Base-by-base conservation (phyloP, 1,140 invertebrate genomes). In the Monomorium pharaonis region DNA sequence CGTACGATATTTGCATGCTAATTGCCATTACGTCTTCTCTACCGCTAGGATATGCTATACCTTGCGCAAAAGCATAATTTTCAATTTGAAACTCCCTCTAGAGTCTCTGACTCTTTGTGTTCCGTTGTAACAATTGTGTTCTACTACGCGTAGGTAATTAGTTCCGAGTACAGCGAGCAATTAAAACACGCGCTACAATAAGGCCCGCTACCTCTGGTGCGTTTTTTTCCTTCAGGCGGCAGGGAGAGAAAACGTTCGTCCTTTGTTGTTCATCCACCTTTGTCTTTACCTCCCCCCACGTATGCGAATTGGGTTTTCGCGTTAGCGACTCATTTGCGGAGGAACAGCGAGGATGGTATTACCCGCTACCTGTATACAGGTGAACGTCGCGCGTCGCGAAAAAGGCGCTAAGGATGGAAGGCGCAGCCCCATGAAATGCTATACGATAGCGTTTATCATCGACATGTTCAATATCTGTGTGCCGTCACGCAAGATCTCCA, bases 201-300 rank as follows among this genome's bases (percentile, higher is more conserved):
- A 78, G 54, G 74, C n/a, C 56, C 44, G 30, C 47, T 56, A 30
- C 33, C 30, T 37, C n/a, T n/a, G n/a, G n/a, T n/a, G 2, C 33
- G 51, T 51, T 30, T 37, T 65, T 72, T 69, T 51, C n/a, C 33
- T 24, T 14, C 12, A 12, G 9, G 14, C 18, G 37, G 16, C 12
- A n/a, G n/a, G n/a, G n/a, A n/a, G 62, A 85, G 87, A 88, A 78
- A 78, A 49, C n/a, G 14, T 10, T 24, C 54, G 30, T 24, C 54
- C 83, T 89, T 85, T 89, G 86, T 85, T 67, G 65, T 37, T 75
- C 67, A 47, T n/a, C 33, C 33, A 27, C 77, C 67, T 89, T 89
- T 85, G 75, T 88, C 30, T 33, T n/a, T n/a, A n/a, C n/a, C n/a
- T n/a, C 27, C 18, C n/a, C 3, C n/a, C 30, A 18, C 51, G 16